Evolutionary conservation across 1,140 invertebrate species (phyloP), one percentile per base, ranked within the genome.

Genomic region (Panagrolaimus sp.): DNA sequence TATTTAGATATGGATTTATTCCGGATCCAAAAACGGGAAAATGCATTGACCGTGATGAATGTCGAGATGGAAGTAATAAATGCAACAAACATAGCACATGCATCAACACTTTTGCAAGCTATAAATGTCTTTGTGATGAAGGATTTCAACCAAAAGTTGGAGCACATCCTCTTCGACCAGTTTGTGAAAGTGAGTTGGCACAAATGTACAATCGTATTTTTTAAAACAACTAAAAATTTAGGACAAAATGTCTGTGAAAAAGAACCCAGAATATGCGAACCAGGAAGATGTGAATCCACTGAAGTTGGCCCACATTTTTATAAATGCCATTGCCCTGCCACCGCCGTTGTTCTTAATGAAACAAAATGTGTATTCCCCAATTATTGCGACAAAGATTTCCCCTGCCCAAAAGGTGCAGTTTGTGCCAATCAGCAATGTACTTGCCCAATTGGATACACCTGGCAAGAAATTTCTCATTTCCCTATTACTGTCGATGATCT

Each of bases 21-120:
- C 86, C 38, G 92, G 92, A 62, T 89, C 93, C 83, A 92, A 92
- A 68, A 88, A 89, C 83, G 2, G 32, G 32, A 4, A 85, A 86
- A 32, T 93, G 45, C 65, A 32, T 47, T 44, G 77, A 78, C 58
- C 68, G 81, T 43, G 77, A 78, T 48, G 77, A 78, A 68, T 78
- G 77, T 38, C 32, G 32, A 15, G 62, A 9, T 43, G 32, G 32
- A 38, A 48, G 26, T 4, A 71, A 71, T 45, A 75, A 72, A 14
- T 80, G 78, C 52, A 79, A 80, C 69, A 76, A 79, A 4, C 78
- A 76, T 44, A 79, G 79, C 5, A 69, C 66, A 38, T 80, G 78
- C 69, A 63, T 67, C 6, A 80, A 80, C 63, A 26, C 68, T 6
- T 32, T 62, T 28, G 78, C 79, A 28, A 67, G 70, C 2, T 80